These are phyloP conservation scores for Pipistrellus pygmaeus DNA, from an alignment of 2,797 vertebrate genomes.

Conservation along the genomic window DNA sequence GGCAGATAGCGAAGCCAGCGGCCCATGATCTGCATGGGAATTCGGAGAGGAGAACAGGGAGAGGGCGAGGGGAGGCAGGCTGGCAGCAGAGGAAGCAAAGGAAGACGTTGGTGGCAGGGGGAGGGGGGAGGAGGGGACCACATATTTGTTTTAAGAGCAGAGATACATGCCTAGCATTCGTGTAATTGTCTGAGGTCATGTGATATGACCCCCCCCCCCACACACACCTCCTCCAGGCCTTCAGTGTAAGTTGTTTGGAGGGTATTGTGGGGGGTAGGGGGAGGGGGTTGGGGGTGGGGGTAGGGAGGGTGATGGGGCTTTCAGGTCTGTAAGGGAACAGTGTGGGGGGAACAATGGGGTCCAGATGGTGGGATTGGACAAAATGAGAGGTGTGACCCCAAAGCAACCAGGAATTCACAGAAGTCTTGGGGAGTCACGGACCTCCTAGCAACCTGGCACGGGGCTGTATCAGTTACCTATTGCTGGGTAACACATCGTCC, in stretches of 20 bases:
- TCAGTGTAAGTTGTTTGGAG: background rate
- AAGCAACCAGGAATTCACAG: background rate
- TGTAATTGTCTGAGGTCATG: background rate
- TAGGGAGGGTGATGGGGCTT: too few relatives aligned
- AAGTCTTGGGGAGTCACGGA: background rate
- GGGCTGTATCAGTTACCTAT: background rate
- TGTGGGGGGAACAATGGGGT: too few relatives aligned
- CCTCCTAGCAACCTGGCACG: background rate
- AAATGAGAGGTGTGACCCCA: background rate
- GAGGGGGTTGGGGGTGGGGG: too few relatives aligned
- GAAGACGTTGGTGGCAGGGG: background rate
- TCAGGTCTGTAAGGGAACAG: background rate
- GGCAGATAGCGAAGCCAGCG: background rate
- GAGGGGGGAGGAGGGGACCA: too few relatives aligned
- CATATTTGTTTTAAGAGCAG: background rate
- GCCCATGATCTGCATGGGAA: accelerated
- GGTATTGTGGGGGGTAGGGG: too few relatives aligned
- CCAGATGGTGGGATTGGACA: background rate
- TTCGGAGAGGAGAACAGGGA: background rate
- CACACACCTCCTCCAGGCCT: background rate
- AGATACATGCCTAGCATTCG: background rate
- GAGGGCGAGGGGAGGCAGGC: accelerated
- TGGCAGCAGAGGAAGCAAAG: background rate
- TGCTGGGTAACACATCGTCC: background rate
- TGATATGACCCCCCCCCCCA: background rate